Conservation (phyloP, 53 echinoderm and acorn worm species). For the Paracentrotus lividus region DNA sequence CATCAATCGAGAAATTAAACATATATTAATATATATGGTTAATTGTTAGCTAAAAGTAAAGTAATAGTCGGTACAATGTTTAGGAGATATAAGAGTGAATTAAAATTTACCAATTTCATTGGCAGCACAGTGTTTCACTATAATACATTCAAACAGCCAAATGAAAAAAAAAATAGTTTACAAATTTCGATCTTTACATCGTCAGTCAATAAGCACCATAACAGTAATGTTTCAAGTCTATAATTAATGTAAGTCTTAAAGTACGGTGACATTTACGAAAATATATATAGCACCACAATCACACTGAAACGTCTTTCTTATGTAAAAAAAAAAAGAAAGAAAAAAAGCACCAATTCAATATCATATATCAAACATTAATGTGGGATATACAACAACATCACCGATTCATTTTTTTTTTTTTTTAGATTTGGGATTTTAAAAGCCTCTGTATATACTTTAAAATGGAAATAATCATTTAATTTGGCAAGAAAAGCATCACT, state of each 20-base stretch:
- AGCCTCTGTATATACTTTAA: background rate
- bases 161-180: slow-evolving; percentile 36
- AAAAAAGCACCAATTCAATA: slow-evolving; percentile 30
- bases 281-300: slow-evolving; percentile 54
- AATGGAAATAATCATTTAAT: too few relatives aligned
- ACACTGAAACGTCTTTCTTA: background rate
- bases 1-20: background rate
- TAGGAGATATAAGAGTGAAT: background rate
- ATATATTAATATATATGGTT: background rate
- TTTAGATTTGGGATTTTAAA: background rate
- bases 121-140: slow-evolving; percentile 13
- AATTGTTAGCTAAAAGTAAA: background rate
- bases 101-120: background rate
- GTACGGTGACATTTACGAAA: slow-evolving; percentile 48
- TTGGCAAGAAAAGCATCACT: slow-evolving; percentile 5
- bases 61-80: background rate
- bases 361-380: background rate
- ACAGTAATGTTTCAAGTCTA: slow-evolving; percentile 7
- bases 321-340: too few relatives aligned
- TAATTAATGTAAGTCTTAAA: background rate
- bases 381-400: slow-evolving; percentile 7
- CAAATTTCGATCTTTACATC: background rate
- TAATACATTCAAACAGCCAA: slow-evolving; percentile 7
- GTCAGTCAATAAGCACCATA: background rate
- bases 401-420: background rate